Conservation (phyloP, 1,140 invertebrate species). For the Magallana ariakensis region DNA sequence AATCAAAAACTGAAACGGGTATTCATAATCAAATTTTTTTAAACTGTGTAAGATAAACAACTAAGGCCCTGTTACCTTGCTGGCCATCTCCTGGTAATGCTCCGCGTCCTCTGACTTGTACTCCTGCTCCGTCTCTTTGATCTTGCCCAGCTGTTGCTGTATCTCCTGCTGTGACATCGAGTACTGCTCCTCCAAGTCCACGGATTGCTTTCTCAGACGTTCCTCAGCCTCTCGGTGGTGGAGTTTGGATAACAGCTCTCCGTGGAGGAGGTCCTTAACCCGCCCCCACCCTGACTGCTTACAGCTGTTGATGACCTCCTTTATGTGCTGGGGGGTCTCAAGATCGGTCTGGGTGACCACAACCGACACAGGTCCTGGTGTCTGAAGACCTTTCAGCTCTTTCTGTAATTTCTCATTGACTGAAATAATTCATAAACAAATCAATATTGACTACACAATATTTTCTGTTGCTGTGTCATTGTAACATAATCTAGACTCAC, state of each 20-base stretch:
- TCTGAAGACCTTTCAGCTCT: conserved; percentile 55
- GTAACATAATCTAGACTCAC: conserved; percentile 1
- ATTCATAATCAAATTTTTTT: too few relatives aligned
- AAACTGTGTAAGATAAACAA: too few relatives aligned
- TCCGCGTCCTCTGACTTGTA: conserved; percentile 62
- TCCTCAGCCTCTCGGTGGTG: conserved; percentile 59
- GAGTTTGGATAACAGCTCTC: conserved; percentile 67
- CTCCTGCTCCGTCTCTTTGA: conserved; percentile 66
- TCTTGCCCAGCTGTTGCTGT: conserved; percentile 56
- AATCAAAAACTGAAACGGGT: too few relatives aligned
- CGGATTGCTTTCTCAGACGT: conserved; percentile 59
- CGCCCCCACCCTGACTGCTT: conserved; percentile 66
- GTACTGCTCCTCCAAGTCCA: conserved; percentile 69
- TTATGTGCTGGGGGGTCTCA: background rate
- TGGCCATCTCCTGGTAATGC: conserved; percentile 60
- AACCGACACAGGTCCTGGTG: background rate
- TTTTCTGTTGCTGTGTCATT: too few relatives aligned
- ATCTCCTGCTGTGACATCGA: conserved; percentile 61
- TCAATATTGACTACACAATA: background rate
- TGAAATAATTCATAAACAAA: conserved; percentile 52
- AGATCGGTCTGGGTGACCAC: background rate
- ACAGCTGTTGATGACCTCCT: conserved; percentile 42
- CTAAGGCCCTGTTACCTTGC: conserved; percentile 46
- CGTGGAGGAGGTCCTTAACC: conserved; percentile 66
- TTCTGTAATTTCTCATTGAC: conserved; percentile 62